These are phyloP conservation scores for Ranitomeya variabilis DNA, from an alignment of 2,113 vertebrate species.

Conservation along the genomic window DNA sequence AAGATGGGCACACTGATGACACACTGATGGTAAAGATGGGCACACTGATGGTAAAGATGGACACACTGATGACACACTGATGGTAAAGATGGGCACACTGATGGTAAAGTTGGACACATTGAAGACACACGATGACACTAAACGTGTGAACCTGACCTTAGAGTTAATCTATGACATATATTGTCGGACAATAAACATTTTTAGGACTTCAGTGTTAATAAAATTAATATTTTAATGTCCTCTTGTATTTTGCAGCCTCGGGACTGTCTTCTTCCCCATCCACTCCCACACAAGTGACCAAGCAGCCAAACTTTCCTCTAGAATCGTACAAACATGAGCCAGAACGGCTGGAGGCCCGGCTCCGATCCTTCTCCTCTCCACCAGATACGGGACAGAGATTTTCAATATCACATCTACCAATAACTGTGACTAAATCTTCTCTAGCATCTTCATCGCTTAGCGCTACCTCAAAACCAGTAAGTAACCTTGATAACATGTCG, in stretches of 20 bases:
- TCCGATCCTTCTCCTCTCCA: conserved; percentile 81
- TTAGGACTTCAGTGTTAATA: not conserved
- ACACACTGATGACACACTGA: too few relatives aligned
- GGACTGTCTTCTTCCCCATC: conserved; percentile 86
- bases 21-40: too few relatives aligned
- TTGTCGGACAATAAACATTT: not conserved
- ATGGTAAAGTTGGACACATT: too few relatives aligned
- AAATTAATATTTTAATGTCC: not conserved
- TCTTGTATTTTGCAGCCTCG: conserved; percentile 74
- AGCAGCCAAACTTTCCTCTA: conserved; percentile 83
- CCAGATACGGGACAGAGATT: conserved; percentile 83
- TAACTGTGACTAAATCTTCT: conserved; percentile 70
- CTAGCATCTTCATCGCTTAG: conserved; percentile 71
- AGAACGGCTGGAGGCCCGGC: conserved; percentile 77
- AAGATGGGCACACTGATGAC: too few relatives aligned
- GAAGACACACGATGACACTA: too few relatives aligned
- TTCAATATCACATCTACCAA: conserved; percentile 70
- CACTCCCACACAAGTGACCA: conserved; percentile 87
- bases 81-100: too few relatives aligned
- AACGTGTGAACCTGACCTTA: not conserved
- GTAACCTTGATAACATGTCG: conserved; percentile 61
- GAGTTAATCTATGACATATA: not conserved
- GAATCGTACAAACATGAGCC: conserved; percentile 82
- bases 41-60: too few relatives aligned
- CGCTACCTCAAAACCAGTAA: conserved; percentile 85